These are phyloP conservation scores for Galemys pyrenaicus DNA, from an alignment of 2,113 vertebrate species.

Conservation along the genomic window DNA sequence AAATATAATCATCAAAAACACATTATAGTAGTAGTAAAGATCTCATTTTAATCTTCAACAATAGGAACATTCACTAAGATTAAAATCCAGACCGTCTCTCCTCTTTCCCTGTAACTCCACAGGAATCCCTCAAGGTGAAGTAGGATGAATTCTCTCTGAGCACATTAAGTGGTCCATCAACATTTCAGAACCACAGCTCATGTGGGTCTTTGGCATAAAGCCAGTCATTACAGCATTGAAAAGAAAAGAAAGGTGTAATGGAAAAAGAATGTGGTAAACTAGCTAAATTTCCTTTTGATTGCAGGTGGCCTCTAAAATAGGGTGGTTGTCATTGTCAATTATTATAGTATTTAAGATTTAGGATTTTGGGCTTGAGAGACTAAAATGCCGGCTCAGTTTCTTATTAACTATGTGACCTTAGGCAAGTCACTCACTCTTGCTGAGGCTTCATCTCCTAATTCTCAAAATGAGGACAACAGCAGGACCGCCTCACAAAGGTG, in stretches of 20 bases:
- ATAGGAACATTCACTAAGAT: conserved; percentile 65
- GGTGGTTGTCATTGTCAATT: background rate
- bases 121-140: background rate
- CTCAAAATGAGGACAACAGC: background rate
- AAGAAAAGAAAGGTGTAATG: background rate
- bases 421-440: background rate
- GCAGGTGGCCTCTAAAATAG: background rate
- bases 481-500: background rate
- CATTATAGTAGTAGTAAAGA: conserved; percentile 62
- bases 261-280: background rate
- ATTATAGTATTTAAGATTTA: background rate
- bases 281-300: conserved; percentile 6
- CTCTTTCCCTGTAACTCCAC: background rate
- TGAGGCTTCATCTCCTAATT: background rate
- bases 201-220: conserved; percentile 18
- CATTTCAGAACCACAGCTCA: conserved; percentile 14
- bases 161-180: background rate
- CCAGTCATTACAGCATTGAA: background rate
- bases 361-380: background rate
- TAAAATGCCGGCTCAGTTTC: background rate
- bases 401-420: background rate
- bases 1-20: conserved; percentile 72
- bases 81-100: conserved; percentile 56
- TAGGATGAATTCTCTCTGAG: background rate
- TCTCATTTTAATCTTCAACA: conserved; percentile 72